These are phyloP conservation scores for Myotis yumanensis DNA, from an alignment of 2,113 vertebrate genomes.

Conservation along the genomic window DNA sequence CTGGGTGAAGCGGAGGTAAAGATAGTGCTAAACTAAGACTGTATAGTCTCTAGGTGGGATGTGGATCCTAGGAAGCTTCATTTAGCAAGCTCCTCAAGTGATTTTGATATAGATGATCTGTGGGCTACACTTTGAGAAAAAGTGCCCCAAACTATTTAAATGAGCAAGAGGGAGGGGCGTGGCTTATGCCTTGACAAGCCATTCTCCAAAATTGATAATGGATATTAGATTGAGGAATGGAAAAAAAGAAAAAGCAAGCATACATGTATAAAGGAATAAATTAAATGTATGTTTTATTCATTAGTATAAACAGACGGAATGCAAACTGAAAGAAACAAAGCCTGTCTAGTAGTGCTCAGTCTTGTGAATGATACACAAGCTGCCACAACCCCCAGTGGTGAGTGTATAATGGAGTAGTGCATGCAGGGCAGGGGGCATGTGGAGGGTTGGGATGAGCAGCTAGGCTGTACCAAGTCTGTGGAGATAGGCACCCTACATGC, in stretches of 20 bases:
- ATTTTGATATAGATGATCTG: neutral
- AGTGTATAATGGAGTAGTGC: accelerated
- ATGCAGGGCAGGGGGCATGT: neutral
- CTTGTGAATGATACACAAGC: neutral
- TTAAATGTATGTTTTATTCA: neutral
- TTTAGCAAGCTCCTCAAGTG: neutral
- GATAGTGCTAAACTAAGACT: neutral
- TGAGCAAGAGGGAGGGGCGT: neutral
- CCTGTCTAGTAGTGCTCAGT: no score
- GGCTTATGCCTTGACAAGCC: neutral
- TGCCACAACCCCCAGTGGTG: accelerated
- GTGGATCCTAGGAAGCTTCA: neutral
- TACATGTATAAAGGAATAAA: neutral
- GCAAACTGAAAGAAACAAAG: neutral
- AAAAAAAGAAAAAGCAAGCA: neutral
- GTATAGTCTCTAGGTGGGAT: accelerated
- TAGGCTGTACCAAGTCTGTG: neutral
- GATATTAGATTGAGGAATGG: neutral
- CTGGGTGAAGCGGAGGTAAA: neutral
- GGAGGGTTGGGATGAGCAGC: neutral
- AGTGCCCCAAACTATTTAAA: neutral
- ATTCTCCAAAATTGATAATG: neutral
- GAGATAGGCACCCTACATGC: neutral
- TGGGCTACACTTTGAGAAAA: neutral
- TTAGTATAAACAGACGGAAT: neutral